Base-by-base conservation (phyloP, 2,888 invertebrate genomes). In the Metellina segmentata region DNA sequence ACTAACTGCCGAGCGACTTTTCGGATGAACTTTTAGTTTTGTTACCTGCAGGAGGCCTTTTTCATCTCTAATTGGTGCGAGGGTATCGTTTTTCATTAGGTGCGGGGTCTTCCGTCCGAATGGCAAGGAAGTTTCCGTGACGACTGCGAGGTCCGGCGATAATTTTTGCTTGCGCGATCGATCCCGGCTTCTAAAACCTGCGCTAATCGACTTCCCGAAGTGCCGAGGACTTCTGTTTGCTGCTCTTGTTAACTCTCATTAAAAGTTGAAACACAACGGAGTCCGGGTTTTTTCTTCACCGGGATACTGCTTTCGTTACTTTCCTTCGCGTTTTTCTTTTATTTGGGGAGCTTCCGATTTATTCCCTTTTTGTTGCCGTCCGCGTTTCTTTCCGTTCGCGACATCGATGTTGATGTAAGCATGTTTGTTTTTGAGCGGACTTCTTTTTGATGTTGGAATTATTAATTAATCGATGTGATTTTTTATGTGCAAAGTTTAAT, bases 31-130 rank as follows among this genome's bases (percentile, higher is more conserved):
- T 89, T 82, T 88, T 88, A 74, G 52, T 89, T 89, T 89, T 82
- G 89, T 89, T 83, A 83, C 70, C 82, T 83, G 85, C 77, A 89
- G 83, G 83, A 89, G 89, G 79, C 79, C 90, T 90, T 85, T 90
- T 90, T 90, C 85, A 77, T 79, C 72, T 74, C 81, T 90, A 90
- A 90, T 90, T 90, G 90, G 90, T 53, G 48, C 78, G 70, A 51
- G 71, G 89, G 89, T 85, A 90, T 90, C 90, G 90, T 90, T 90
- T 90, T 90, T 90, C 90, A 90, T 90, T 82, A 85, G 85, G 85
- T 19, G 75, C 49, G 34, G 69, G 13, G 74, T 83, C 69, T 75
- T 70, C 51, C 34, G 34, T 83, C 34, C 34, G 34, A 34, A 34
- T 34, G 34, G 34, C 20, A 9, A 70, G 53, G 75, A 81, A 88